A percentile compares a stretch with the other conserved stretches of the same genome.
phyloP scores from a whole-genome alignment of 30 jellyfish, hydroid and myxozoan genomes.

The Pseudorhiza aurosa region DNA sequence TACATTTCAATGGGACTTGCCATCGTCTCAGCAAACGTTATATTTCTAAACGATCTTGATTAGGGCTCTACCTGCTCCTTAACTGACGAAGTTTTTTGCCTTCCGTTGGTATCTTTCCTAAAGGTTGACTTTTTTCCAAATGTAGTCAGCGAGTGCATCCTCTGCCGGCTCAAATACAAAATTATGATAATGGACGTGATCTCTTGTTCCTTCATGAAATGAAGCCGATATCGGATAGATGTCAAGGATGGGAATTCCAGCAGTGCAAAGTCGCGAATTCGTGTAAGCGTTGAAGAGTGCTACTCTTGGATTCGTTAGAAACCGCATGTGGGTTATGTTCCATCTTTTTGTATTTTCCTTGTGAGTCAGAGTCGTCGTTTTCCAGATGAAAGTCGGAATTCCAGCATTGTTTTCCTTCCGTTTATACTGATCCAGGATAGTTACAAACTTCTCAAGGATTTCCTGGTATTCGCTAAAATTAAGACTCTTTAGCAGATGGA shows the following conservation, averaged over 20 bases:
- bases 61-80: too few species aligned
- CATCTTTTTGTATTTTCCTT: constrained; percentile 20
- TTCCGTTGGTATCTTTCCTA: neutral
- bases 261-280: constrained; percentile 41
- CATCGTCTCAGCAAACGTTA: too few species aligned
- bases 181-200: constrained; percentile 54
- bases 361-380: constrained; percentile 62
- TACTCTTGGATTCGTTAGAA: constrained; percentile 44
- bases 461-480: constrained; percentile 14
- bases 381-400: constrained; percentile 60
- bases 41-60: too few species aligned
- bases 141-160: constrained; percentile 43
- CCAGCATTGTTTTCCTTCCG: neutral
- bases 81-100: too few species aligned
- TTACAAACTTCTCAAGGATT: constrained; percentile 12
- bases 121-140: constrained; percentile 19
- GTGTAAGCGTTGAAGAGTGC: constrained; percentile 50
- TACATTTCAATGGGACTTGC: too few species aligned
- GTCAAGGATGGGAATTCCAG: constrained; percentile 54
- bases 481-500: constrained; percentile 50
- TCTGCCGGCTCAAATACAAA: constrained; percentile 58
- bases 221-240: constrained; percentile 51
- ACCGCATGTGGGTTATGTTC: constrained; percentile 38
- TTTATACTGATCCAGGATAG: constrained; percentile 8
- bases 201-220: constrained; percentile 17